A percentile compares a stretch with the other conserved stretches of the same genome.
These are phyloP conservation scores for Polietes domitor DNA, from an alignment of 2,888 invertebrate species.

Conservation along the genomic window DNA sequence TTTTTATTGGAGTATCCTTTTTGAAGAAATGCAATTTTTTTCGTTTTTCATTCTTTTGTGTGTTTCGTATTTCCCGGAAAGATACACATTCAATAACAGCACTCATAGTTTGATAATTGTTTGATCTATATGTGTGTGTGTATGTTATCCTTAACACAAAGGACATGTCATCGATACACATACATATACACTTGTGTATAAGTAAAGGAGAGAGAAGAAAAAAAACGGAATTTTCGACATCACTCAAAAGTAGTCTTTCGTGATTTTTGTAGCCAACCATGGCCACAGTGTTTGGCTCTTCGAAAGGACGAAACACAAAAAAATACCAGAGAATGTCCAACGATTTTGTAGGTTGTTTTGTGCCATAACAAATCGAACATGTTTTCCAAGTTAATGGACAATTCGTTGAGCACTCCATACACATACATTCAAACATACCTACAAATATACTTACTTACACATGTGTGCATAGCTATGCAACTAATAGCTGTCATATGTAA, in stretches of 20 bases:
- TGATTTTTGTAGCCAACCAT: neutral
- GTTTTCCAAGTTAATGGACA: constrained; percentile 47
- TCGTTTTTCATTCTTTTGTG: neutral
- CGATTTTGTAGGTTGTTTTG: constrained; percentile 29
- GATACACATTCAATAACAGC: constrained; percentile 57
- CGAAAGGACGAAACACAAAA: no score
- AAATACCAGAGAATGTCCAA: neutral
- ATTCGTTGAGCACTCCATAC: constrained; percentile 43
- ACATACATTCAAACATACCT: no score
- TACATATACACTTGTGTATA: neutral
- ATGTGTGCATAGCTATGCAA: constrained; percentile 33
- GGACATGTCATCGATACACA: constrained; percentile 8
- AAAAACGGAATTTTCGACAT: neutral
- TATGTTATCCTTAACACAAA: constrained; percentile 1
- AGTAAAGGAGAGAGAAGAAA: no score
- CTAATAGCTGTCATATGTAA: constrained; percentile 67
- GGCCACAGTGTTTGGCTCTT: neutral
- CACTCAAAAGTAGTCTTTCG: neutral
- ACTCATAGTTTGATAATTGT: constrained; percentile 52
- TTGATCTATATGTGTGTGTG: constrained; percentile 53
- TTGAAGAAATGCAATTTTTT: neutral
- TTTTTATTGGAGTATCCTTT: neutral
- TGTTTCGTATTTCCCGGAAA: neutral
- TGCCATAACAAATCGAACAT: constrained; percentile 46
- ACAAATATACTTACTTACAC: no score